Evolutionary conservation across 1,140 invertebrate genomes (phyloP).

Genomic region (Rhyacophila brunnea): DNA sequence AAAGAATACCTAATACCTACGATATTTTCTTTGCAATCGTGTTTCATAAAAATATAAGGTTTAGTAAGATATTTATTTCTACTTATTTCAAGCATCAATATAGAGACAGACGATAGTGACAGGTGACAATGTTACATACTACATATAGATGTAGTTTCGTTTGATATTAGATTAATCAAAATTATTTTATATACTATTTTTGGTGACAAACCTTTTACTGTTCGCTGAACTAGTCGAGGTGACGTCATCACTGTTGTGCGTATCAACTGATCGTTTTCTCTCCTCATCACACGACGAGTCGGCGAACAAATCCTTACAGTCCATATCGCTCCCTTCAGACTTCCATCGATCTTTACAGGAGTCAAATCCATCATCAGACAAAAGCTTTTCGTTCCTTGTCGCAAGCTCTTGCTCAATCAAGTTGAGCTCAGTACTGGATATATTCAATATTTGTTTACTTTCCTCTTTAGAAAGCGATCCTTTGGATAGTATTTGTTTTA

Average conservation of each 20-base stretch:
- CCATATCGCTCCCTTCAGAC: neutral
- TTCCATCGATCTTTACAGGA: neutral
- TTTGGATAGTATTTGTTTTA: conserved; percentile 22
- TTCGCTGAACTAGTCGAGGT: conserved; percentile 4
- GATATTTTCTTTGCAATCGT: too few species aligned
- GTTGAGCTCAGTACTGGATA: conserved; percentile 25
- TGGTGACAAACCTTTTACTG: conserved; percentile 10
- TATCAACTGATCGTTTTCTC: neutral
- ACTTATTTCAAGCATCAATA: too few species aligned
- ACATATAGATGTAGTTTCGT: too few species aligned
- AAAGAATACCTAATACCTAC: too few species aligned
- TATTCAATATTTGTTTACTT: conserved; percentile 1
- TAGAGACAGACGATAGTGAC: too few species aligned
- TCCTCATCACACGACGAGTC: neutral
- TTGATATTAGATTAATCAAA: too few species aligned
- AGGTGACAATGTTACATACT: too few species aligned
- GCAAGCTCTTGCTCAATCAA: conserved; percentile 19
- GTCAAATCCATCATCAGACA: neutral
- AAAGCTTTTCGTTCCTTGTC: neutral
- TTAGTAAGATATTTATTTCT: too few species aligned
- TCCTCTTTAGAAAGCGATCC: conserved; percentile 4
- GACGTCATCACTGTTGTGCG: neutral
- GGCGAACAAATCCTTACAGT: conserved; percentile 2
- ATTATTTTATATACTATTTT: too few species aligned
- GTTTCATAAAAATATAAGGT: too few species aligned